These are phyloP conservation scores for Argyrosomus regius DNA, from an alignment of 2,797 vertebrate species.

Conservation along the genomic window DNA sequence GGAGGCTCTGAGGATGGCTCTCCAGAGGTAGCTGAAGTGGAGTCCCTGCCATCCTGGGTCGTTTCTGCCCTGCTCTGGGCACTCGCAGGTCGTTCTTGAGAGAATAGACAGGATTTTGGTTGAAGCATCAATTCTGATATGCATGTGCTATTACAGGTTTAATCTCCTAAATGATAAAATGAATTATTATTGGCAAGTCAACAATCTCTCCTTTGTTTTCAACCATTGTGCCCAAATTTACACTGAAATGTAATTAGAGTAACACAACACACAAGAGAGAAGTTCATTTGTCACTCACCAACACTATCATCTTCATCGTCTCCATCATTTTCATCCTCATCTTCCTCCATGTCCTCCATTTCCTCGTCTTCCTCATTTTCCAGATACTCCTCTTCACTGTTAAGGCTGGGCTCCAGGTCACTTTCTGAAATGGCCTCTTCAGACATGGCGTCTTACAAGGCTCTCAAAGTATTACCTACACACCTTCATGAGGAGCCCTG, in stretches of 20 bases:
- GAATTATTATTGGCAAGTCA: background rate
- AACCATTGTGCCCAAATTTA: background rate
- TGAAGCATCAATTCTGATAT: background rate
- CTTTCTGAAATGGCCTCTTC: constrained; percentile 98
- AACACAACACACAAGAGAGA: background rate
- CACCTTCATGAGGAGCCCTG: constrained; percentile 86
- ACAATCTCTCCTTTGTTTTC: background rate
- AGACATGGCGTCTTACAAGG: constrained; percentile 95
- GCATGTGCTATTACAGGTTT: background rate
- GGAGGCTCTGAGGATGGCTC: constrained; percentile 86
- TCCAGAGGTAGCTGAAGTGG: constrained; percentile 93
- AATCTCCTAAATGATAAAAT: background rate
- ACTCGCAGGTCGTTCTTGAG: constrained; percentile 88
- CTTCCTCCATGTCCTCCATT: constrained; percentile 76
- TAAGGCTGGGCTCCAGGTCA: constrained; percentile 95
- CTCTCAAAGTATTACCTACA: constrained; percentile 94
- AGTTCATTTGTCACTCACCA: constrained; percentile 68
- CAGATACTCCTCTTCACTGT: constrained; percentile 85
- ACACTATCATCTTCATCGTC: constrained; percentile 82
- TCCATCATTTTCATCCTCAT: constrained; percentile 80
- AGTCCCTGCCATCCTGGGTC: constrained; percentile 85
- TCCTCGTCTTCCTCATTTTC: constrained; percentile 83
- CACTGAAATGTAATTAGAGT: background rate
- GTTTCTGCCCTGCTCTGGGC: constrained; percentile 85
- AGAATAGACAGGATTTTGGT: constrained; percentile 13